Percentiles rank a stretch among this genome's conserved stretches.
phyloP scores from a whole-genome alignment of 2,113 vertebrate genomes.

The Tyrannus savana region DNA sequence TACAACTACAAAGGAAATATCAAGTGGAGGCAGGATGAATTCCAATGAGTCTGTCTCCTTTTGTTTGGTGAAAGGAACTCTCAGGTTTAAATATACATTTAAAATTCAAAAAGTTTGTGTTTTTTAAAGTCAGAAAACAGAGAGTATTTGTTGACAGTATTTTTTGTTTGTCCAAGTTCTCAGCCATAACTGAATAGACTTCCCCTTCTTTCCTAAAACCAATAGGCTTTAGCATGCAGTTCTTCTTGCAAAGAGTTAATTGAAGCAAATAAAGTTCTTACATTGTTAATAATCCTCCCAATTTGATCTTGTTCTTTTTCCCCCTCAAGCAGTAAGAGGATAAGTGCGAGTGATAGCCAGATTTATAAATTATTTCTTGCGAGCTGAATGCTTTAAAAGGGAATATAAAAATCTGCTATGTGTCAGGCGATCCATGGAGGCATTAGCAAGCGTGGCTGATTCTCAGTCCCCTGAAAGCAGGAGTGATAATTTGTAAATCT shows the following conservation, averaged over 20 bases:
- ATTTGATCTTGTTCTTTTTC: constrained; percentile 72
- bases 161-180: not conserved
- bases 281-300: constrained; percentile 79
- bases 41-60: not conserved
- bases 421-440: constrained; percentile 75
- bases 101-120: not conserved
- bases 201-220: not conserved
- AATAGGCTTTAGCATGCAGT: not conserved
- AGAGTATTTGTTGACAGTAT: not conserved
- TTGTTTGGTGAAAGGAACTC: not conserved
- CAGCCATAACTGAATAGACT: not conserved
- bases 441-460: constrained; percentile 77
- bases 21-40: not conserved
- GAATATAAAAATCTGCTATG: constrained; percentile 73
- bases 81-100: not conserved
- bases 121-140: not conserved
- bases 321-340: constrained; percentile 68
- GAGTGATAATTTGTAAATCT: constrained; percentile 82
- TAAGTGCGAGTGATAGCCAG: constrained; percentile 70
- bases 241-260: constrained; percentile 68
- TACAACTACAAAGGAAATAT: not conserved
- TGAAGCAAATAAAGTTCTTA: constrained; percentile 74
- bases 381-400: constrained; percentile 75
- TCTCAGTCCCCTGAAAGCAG: constrained; percentile 76
- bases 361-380: constrained; percentile 77